Conservation (phyloP, 2,113 vertebrate species). For the Oostethus manadensis region DNA sequence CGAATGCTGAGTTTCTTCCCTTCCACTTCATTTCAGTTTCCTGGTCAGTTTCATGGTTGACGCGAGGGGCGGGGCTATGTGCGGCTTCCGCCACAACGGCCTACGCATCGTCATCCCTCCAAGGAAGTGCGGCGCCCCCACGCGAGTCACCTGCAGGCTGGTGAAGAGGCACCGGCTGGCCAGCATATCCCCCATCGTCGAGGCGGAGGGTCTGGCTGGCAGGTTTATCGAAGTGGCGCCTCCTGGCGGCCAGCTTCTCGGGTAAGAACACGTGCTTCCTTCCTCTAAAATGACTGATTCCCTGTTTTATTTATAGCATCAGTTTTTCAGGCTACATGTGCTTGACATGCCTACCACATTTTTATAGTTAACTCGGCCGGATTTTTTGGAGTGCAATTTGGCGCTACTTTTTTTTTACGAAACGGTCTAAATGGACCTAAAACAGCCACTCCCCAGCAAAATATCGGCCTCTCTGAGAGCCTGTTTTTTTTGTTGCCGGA, state of each 20-base stretch:
- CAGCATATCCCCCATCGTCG: conserved; percentile 95
- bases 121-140: conserved; percentile 91
- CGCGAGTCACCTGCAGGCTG: conserved; percentile 90
- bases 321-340: too few species aligned
- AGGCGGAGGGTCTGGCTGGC: conserved; percentile 92
- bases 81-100: conserved; percentile 92
- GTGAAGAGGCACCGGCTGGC: conserved; percentile 95
- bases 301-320: too few species aligned
- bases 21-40: conserved; percentile 73
- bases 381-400: too few species aligned
- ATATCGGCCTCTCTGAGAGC: too few species aligned
- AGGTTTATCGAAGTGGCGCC: conserved; percentile 94
- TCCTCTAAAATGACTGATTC: too few species aligned
- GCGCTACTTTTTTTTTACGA: too few species aligned
- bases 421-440: too few species aligned
- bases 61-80: conserved; percentile 93
- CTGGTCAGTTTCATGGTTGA: conserved; percentile 99
- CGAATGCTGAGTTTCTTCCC: background rate
- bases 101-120: conserved; percentile 94
- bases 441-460: too few species aligned
- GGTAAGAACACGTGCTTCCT: conserved; percentile 73
- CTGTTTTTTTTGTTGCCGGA: too few species aligned
- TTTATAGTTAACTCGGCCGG: too few species aligned
- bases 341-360: too few species aligned
- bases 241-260: conserved; percentile 95